Evolutionary conservation across 2,797 vertebrate genomes (phyloP).

Genomic region (Tadarida brasiliensis): DNA sequence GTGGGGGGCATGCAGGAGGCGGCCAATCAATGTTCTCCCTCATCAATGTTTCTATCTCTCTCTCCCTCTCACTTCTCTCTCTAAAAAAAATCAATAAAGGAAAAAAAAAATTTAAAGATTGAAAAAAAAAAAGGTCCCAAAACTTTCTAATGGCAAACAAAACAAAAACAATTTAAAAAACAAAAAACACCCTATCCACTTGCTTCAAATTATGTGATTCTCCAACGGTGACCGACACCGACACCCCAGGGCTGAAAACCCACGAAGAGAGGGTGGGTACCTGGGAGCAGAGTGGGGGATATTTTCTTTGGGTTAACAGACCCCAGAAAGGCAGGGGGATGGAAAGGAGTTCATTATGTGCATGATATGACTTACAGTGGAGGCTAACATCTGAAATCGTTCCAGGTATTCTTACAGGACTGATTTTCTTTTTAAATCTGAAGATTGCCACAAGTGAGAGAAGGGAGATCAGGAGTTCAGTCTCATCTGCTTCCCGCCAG

Average conservation of each 20-base stretch:
- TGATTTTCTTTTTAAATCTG: not conserved
- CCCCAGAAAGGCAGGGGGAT: not conserved
- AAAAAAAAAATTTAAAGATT: too few species aligned
- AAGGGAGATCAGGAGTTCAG: not conserved
- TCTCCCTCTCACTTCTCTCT: too few species aligned
- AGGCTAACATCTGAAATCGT: not conserved
- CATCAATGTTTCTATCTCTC: too few species aligned
- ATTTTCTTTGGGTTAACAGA: not conserved
- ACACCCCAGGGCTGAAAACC: not conserved
- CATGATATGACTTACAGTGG: not conserved
- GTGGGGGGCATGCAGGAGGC: too few species aligned
- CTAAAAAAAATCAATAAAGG: too few species aligned
- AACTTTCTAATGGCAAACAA: not conserved
- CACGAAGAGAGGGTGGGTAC: not conserved
- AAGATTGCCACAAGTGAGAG: not conserved
- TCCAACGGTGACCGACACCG: not conserved
- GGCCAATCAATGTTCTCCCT: too few species aligned
- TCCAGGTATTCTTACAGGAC: not conserved
- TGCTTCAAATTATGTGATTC: not conserved
- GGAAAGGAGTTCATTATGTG: not conserved
- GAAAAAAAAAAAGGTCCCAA: not conserved
- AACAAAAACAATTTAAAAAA: not conserved
- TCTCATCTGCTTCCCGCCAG: not conserved
- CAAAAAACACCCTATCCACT: not conserved
- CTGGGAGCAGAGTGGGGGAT: too few species aligned